These are phyloP conservation scores for Drosophila mayaguana DNA, from an alignment of 2,888 invertebrate species.

Conservation along the genomic window DNA sequence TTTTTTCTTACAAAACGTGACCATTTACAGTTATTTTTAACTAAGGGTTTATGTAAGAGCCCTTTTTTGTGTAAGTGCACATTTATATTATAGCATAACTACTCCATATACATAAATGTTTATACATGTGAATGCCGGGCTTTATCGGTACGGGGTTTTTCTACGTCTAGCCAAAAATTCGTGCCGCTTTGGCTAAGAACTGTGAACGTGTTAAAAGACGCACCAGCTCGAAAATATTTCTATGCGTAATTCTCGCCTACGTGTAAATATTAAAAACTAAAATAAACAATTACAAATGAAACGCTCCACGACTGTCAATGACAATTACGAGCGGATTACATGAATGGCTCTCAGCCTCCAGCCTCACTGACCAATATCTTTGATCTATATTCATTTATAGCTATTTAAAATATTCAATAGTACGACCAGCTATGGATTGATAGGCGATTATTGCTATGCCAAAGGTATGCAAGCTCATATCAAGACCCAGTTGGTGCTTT, in stretches of 20 bases:
- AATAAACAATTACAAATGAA: constrained; percentile 5
- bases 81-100: background rate
- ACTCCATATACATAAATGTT: background rate
- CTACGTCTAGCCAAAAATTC: constrained; percentile 34
- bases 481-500: constrained; percentile 14
- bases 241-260: constrained; percentile 55
- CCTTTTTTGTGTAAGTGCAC: constrained; percentile 17
- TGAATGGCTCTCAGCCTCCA: constrained; percentile 25
- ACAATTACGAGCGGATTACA: constrained; percentile 5
- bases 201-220: constrained; percentile 50
- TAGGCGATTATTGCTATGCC: background rate
- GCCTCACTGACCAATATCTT: background rate
- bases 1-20: constrained; percentile 17
- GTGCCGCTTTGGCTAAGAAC: constrained; percentile 33
- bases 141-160: constrained; percentile 24
- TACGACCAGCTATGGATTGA: background rate
- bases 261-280: constrained; percentile 53
- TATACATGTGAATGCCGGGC: background rate
- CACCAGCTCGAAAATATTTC: constrained; percentile 35
- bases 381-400: background rate
- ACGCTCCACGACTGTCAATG: constrained; percentile 10
- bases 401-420: background rate
- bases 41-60: constrained; percentile 29
- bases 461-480: constrained; percentile 30
- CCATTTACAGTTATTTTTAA: constrained; percentile 9